phyloP scores from a whole-genome alignment of 2,888 invertebrate genomes.

The Cryptophagus acutangulus region DNA sequence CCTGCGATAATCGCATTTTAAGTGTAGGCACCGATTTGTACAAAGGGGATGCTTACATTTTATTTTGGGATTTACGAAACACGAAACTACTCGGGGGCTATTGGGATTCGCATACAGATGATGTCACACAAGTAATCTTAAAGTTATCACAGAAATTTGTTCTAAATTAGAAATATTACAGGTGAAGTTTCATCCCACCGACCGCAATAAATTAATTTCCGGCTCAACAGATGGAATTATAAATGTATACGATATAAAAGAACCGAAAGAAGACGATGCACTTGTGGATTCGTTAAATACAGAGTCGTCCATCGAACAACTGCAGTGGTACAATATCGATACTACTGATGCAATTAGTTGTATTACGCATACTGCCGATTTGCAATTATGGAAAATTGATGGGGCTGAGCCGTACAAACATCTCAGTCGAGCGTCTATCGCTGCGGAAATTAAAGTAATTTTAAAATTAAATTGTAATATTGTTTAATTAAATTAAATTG shows the following conservation, averaged over 20 bases:
- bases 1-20: constrained; percentile 62
- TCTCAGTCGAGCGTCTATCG: constrained; percentile 57
- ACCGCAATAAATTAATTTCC: constrained; percentile 63
- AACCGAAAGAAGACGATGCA: constrained; percentile 74
- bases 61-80: constrained; percentile 76
- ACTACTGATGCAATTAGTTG: constrained; percentile 56
- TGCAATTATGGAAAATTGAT: constrained; percentile 64
- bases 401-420: constrained; percentile 57
- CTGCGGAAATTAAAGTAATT: constrained; percentile 54
- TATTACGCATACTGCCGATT: constrained; percentile 65
- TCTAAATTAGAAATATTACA: constrained; percentile 38
- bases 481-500: constrained; percentile 4
- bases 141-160: constrained; percentile 7
- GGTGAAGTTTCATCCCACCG: constrained; percentile 66
- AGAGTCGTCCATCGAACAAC: constrained; percentile 67
- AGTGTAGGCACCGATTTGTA: constrained; percentile 71
- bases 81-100: constrained; percentile 68
- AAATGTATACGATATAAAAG: constrained; percentile 74
- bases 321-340: constrained; percentile 53
- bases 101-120: constrained; percentile 78
- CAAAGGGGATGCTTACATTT: constrained; percentile 64
- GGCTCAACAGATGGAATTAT: constrained; percentile 81
- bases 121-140: constrained; percentile 63
- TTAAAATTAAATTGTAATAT: constrained; percentile 4
- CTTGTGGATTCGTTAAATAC: constrained; percentile 71